Base-by-base conservation (phyloP, 2,888 invertebrate genomes). In the Allophyes oxyacanthae region DNA sequence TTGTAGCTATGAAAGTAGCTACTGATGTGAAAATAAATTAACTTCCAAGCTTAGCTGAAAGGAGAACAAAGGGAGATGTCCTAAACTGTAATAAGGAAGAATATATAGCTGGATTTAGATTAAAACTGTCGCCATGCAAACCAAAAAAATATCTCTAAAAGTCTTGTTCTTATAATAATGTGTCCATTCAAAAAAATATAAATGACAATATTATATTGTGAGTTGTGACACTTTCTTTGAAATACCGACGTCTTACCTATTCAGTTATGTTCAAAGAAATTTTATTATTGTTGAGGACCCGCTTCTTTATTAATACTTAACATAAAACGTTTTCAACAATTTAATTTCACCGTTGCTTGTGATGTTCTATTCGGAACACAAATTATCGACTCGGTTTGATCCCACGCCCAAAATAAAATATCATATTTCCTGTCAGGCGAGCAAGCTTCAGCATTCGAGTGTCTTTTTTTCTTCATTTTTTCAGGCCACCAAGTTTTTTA, bases 391-490 rank as follows among this genome's bases (percentile, higher is more conserved):
- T 89, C 73, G 88, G 90, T 91, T 93, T 92, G 93, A 92, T 93
- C 93, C 94, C 92, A 93, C 93, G 92, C 92, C 91, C 88, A 88
- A 93, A 93, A 93, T 94, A 93, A 94, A 94, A 93, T 94, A 94
- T 94, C 94, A 93, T 93, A 92, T 94, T 93, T 94, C 94, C 92
- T 93, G 93, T 91, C 90, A 90, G 88, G 72, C 86, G 86, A 79
- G 82, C 90, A 82, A 88, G 92, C 91, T 91, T 92, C 88, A 88
- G 87, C 72, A 82, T 88, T 91, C 76, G 86, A 92, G 91, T 89
- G 90, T 78, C 79, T 87, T 93, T 92, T 91, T 92, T 84, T 67
- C 75, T 67, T 40, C 75, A 79, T 88, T 83, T 89, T 88, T 88
- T 88, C 85, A 85, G 85, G 77, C 82, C 86, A 81, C 82, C 77